Base-by-base conservation (phyloP, 2,797 vertebrate species). In the Cirrhinus mrigala region DNA sequence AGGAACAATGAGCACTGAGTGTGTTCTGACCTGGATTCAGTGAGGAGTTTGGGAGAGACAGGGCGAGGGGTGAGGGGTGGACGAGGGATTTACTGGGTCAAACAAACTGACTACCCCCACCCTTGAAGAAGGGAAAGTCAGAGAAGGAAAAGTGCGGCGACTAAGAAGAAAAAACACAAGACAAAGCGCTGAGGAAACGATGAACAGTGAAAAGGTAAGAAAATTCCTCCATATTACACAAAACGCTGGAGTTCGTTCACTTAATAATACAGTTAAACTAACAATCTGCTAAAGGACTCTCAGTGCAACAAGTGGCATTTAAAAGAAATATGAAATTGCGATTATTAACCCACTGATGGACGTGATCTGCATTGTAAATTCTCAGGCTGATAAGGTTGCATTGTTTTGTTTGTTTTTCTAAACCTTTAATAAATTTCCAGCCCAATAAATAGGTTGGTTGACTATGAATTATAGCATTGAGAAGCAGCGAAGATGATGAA, bases 41-140 rank as follows among this genome's bases (percentile, higher is more conserved):
- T 86, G 92, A 92, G 90, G 89, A 87, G 82, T 89, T 90, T 89
- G 48, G 79, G 90, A 85, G 89, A 90, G 90, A 40, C 66, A 88
- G 84, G 85, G 85, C 77, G 88, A 79, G 75, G 77, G 89, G 81
- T 84, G 81, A 83, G 85, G 91, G 93, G 93, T 93, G 92, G 91
- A 93, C 91, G 91, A 80, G 91, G 92, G 94, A 95, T 95, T 95
- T 95, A 95, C 90, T 89, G 92, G 91, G 93, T 93, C 93, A 93
- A 94, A 92, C 93, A 94, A 93, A 93, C 93, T 87, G 93, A 93
- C 93, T 88, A 93, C 94, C 88, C 88, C 88, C 85, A 76, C 81
- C 24, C 74, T 16, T 58, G 58, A 81, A 56, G 58, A 56, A 56
- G 44, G 18, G 46, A 82, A 87, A 83, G 76, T 62, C 40, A 50